Conservation (phyloP, 1,140 invertebrate species). For the Brachionus sp. region DNA sequence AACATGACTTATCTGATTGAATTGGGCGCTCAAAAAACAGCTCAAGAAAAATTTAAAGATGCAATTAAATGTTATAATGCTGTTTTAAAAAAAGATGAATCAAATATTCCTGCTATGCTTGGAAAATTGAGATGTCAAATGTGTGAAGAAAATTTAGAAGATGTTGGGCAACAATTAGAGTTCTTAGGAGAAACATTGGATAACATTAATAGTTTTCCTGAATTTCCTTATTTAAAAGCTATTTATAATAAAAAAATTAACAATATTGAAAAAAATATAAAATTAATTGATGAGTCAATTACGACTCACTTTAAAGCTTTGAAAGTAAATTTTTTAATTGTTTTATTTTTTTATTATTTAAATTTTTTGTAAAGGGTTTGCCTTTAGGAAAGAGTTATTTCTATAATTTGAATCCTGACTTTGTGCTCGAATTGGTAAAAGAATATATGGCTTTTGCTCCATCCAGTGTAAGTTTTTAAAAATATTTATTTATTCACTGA, state of each 20-base stretch:
- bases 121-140: constrained; percentile 78
- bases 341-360: background rate
- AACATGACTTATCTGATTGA: constrained; percentile 72
- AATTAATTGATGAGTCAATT: constrained; percentile 69
- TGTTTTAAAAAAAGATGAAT: constrained; percentile 76
- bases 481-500: background rate
- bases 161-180: constrained; percentile 78
- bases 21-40: constrained; percentile 72
- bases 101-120: constrained; percentile 68
- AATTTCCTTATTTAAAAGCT: constrained; percentile 67
- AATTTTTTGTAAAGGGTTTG: constrained; percentile 61
- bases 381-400: constrained; percentile 74
- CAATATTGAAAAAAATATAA: constrained; percentile 60
- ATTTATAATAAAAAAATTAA: constrained; percentile 56
- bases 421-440: constrained; percentile 73
- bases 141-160: constrained; percentile 62
- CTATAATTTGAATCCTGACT: constrained; percentile 74
- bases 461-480: constrained; percentile 58
- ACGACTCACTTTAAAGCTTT: constrained; percentile 65
- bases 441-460: constrained; percentile 74
- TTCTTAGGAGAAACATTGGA: constrained; percentile 77
- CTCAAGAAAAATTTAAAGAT: constrained; percentile 72
- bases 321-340: constrained; percentile 50
- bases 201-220: constrained; percentile 60
- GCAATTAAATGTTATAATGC: constrained; percentile 73